These are phyloP conservation scores for rabbit (Oryctolagus cuniculus) DNA, from an alignment of 2,113 vertebrate genomes.

Conservation along the genomic window mOryCun1.1 NC_091443.1:27503501-27504000, in stretches of 20 bases:
- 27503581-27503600: neutral
- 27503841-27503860: neutral
- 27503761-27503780: conserved; percentile 1
- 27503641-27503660: neutral
- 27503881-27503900: neutral
- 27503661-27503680: conserved; percentile 27
- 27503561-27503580: neutral
- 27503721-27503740: neutral
- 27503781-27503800: conserved; percentile 19
- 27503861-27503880: neutral
- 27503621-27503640: conserved; percentile 41
- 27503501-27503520: conserved; percentile 35
- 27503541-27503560: neutral
- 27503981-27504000: conserved; percentile 32
- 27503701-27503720: neutral
- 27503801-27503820: neutral
- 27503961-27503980: neutral
- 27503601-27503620: conserved; percentile 18
- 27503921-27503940: neutral
- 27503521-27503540: neutral
- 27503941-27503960: neutral
- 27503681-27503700: neutral
- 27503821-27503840: neutral
- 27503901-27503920: conserved; percentile 24
- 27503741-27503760: neutral